Evolutionary conservation across 1,140 invertebrate species (phyloP).

Genomic region (Cotesia vestalis): DNA sequence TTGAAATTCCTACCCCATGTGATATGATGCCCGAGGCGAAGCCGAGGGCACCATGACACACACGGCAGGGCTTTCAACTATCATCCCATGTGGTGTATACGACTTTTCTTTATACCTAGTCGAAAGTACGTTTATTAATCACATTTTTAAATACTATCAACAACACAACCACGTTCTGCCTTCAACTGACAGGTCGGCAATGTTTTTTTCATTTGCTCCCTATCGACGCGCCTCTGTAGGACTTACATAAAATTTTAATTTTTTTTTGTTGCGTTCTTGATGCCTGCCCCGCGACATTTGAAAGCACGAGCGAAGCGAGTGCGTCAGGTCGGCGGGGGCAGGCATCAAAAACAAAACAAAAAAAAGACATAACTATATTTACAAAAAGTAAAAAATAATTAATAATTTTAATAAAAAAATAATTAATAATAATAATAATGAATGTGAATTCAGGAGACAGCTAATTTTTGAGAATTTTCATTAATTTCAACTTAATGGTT

Average conservation of each 20-base stretch:
- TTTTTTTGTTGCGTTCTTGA: constrained; percentile 6
- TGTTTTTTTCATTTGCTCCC: background rate
- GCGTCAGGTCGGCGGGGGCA: too few species aligned
- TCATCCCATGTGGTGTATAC: constrained; percentile 1
- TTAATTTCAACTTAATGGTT: too few species aligned
- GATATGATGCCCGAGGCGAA: too few species aligned
- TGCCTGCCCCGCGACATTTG: background rate
- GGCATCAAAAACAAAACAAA: background rate
- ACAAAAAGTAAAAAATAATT: constrained; percentile 5
- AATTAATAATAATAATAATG: too few species aligned
- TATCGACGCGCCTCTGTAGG: background rate
- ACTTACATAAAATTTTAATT: background rate
- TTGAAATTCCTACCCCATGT: too few species aligned
- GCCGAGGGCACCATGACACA: too few species aligned
- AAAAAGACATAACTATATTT: constrained; percentile 2
- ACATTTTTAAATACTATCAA: background rate
- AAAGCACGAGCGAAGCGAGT: background rate
- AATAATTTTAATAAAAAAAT: too few species aligned
- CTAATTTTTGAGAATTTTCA: too few species aligned
- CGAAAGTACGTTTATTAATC: background rate
- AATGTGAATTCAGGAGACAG: too few species aligned
- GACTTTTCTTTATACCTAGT: background rate
- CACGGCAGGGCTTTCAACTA: too few species aligned
- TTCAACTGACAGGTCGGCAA: background rate
- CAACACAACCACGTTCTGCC: background rate